Conservation (phyloP, 2,113 vertebrate genomes). For the Vulpes ferrilata region DNA sequence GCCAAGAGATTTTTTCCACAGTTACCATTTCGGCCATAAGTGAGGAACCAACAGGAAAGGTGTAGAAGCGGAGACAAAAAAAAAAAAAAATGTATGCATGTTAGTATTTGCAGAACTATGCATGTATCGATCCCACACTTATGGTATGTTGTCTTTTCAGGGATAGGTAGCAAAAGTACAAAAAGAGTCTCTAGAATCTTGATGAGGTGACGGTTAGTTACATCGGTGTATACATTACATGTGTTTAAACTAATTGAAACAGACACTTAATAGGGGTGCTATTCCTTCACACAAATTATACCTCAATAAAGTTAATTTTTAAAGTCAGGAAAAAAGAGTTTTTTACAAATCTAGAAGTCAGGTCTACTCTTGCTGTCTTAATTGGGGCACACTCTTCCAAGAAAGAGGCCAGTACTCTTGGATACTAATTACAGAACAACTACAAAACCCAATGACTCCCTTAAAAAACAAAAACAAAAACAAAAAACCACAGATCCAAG, state of each 20-base stretch:
- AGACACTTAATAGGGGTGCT: neutral
- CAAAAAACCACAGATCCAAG: neutral
- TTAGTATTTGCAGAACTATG: conserved; percentile 89
- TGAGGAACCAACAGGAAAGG: conserved; percentile 89
- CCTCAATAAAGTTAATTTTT: neutral
- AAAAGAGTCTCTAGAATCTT: neutral
- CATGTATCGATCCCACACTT: conserved; percentile 38
- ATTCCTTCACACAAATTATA: neutral
- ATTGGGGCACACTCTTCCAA: neutral
- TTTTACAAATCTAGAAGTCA: neutral
- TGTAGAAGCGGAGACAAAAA: conserved; percentile 71
- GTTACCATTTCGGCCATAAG: conserved; percentile 93
- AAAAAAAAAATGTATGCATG: conserved; percentile 84
- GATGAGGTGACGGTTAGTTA: neutral
- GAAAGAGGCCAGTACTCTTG: neutral
- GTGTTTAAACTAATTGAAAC: neutral
- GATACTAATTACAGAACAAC: conserved; percentile 27
- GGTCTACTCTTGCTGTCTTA: conserved; percentile 1
- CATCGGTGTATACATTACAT: neutral
- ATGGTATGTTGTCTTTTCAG: neutral
- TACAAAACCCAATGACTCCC: neutral
- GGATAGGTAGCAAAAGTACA: neutral
- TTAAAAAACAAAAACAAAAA: neutral
- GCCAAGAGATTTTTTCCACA: conserved; percentile 90
- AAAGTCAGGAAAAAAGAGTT: neutral